Percentiles rank a stretch among this genome's conserved stretches.
phyloP scores from a whole-genome alignment of 2,113 vertebrate genomes.

The Mixornis gularis region DNA sequence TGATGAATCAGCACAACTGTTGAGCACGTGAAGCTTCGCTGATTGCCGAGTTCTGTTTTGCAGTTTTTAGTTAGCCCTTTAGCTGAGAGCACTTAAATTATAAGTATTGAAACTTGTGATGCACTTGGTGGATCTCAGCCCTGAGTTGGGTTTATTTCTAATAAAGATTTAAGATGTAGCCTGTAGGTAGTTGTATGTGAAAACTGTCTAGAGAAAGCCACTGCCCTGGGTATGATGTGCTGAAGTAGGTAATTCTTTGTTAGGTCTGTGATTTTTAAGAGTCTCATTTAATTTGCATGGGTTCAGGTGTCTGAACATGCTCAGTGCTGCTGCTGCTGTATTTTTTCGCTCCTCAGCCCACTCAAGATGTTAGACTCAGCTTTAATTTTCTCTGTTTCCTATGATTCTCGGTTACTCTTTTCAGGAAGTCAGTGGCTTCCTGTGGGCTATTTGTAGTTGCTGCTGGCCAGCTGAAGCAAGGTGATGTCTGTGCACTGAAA shows the following conservation, averaged over 20 bases:
- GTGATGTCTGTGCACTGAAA: background rate
- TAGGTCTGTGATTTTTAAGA: background rate
- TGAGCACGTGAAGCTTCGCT: background rate
- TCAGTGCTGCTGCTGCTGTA: background rate
- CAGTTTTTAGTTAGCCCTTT: background rate
- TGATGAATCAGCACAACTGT: background rate
- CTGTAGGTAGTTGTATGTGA: background rate
- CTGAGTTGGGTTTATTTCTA: background rate
- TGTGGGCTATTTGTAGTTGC: constrained; percentile 22
- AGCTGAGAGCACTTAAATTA: background rate
- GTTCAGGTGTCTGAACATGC: background rate
- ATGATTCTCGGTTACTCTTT: background rate
- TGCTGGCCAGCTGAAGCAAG: background rate
- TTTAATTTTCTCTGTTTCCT: background rate
- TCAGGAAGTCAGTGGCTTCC: constrained; percentile 50
- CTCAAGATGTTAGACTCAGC: background rate
- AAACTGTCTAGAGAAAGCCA: background rate
- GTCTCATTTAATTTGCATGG: background rate
- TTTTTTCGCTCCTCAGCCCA: background rate
- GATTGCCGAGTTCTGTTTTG: background rate
- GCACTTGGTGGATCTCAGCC: rapidly evolving
- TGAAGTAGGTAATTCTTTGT: background rate
- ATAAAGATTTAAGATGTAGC: background rate
- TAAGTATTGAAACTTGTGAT: background rate
- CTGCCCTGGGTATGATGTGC: background rate